Evolutionary conservation across 2,888 invertebrate genomes (phyloP), one percentile per base, ranked within the genome.

Genomic region (Endotricha flammealis): DNA sequence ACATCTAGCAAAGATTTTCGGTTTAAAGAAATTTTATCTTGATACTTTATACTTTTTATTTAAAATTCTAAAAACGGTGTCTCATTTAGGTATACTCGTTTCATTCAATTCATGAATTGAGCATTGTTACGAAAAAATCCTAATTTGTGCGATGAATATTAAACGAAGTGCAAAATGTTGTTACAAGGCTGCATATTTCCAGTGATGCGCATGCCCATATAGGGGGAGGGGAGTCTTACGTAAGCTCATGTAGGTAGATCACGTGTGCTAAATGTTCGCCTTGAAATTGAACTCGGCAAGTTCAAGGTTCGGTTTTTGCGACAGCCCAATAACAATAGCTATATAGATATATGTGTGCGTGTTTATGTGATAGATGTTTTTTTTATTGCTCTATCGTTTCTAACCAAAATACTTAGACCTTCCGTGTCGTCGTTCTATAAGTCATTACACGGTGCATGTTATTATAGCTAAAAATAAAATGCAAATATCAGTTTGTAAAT

Each of bases 291-390:
- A 82, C 85, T 79, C 72, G 44, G 48, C 41, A 66, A 75, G 86
- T 86, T 86, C 86, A 86, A 86, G 86, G 85, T 67, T 77, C 64
- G 59, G 70, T 85, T 83, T 86, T 85, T 83, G 77, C 78, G 48
- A 49, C 51, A 51, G 56, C 46, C 61, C 61, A 75, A 67, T 57
- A 72, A 76, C 71, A 77, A 77, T 71, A 64, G 64, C 42, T 51
- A 45, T 51, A 45, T 36, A 60, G 57, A n/a, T 20, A 20, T 69
- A 61, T 65, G 64, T 46, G 57, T 57, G 48, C 35, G 41, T 50
- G 41, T 46, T 44, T 47, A 44, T 47, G 50, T 48, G 48, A 45
- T 53, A 46, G 53, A 50, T 53, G 50, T 49, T 48, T 54, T 58
- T 44, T 48, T 57, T 50, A 48, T 46, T 47, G 44, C 37, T 55